Conservation (phyloP, 2,113 vertebrate genomes). For the Lucifuga dentata region DNA sequence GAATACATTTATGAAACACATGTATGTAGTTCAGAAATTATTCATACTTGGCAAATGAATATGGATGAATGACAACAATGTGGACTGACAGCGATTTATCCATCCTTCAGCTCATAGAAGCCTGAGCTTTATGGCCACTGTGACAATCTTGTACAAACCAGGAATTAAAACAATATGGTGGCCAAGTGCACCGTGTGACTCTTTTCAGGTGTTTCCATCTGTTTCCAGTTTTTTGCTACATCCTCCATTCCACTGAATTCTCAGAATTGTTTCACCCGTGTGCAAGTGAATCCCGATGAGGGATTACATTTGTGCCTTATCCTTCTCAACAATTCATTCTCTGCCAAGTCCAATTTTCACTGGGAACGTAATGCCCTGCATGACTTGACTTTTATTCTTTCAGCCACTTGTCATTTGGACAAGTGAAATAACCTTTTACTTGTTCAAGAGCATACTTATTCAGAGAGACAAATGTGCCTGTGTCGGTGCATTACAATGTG, state of each 20-base stretch:
- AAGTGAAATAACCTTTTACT: slow-evolving; percentile 26
- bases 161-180: slow-evolving; percentile 2
- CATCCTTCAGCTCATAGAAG: slow-evolving; percentile 30
- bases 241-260: background rate
- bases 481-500: background rate
- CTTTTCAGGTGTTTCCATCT: background rate
- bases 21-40: no score
- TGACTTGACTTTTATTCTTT: slow-evolving; percentile 5
- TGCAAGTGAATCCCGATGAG: background rate
- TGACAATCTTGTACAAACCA: slow-evolving; percentile 16
- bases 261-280: background rate
- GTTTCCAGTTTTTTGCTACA: background rate
- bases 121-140: slow-evolving; percentile 28
- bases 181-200: background rate
- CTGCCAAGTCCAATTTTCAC: background rate
- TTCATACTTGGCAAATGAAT: no score
- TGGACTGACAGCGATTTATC: slow-evolving; percentile 32
- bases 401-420: slow-evolving; percentile 21
- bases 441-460: background rate
- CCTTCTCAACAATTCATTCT: background rate
- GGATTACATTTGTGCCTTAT: slow-evolving; percentile 7
- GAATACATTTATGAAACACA: background rate
- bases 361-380: background rate
- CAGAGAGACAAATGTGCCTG: background rate
- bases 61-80: slow-evolving; percentile 8